These are phyloP conservation scores for Pseudonaja textilis DNA, from an alignment of 2,113 vertebrate genomes.

Conservation along the genomic window DNA sequence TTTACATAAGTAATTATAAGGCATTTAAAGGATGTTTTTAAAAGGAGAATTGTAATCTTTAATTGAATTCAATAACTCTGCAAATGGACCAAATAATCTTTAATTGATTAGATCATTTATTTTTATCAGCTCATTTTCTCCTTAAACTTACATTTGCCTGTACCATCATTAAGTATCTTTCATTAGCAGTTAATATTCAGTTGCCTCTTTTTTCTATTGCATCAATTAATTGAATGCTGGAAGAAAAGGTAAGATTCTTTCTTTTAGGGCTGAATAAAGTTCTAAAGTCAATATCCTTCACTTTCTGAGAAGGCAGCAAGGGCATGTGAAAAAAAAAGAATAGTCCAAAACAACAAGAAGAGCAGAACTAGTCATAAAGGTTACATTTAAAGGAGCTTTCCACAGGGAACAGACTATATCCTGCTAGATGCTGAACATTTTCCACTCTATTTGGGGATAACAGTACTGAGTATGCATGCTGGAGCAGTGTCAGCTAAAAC, in stretches of 20 bases:
- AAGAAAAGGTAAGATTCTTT: constrained; percentile 39
- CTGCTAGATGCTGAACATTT: background rate
- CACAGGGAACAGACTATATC: background rate
- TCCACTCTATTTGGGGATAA: constrained; percentile 5
- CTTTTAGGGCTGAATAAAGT: background rate
- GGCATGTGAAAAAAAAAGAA: constrained; percentile 25
- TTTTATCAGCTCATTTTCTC: constrained; percentile 40
- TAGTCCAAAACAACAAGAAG: background rate
- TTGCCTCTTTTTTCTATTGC: constrained; percentile 49
- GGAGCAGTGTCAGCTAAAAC: constrained; percentile 12
- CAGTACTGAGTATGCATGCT: constrained; percentile 27
- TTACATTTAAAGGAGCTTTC: constrained; percentile 31
- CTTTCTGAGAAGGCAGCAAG: background rate
- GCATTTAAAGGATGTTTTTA: constrained; percentile 57
- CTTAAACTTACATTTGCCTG: constrained; percentile 50
- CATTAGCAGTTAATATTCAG: constrained; percentile 50
- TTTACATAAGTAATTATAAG: constrained; percentile 47
- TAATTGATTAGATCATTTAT: constrained; percentile 67
- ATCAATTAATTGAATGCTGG: constrained; percentile 51
- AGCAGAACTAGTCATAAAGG: constrained; percentile 39
- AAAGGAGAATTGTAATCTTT: constrained; percentile 60
- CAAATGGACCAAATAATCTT: constrained; percentile 66
- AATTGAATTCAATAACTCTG: constrained; percentile 63
- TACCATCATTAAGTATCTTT: constrained; percentile 36
- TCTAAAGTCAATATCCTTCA: constrained; percentile 22